These are phyloP conservation scores for Heliangelus exortis DNA, from an alignment of 2,797 vertebrate genomes.

Conservation along the genomic window DNA sequence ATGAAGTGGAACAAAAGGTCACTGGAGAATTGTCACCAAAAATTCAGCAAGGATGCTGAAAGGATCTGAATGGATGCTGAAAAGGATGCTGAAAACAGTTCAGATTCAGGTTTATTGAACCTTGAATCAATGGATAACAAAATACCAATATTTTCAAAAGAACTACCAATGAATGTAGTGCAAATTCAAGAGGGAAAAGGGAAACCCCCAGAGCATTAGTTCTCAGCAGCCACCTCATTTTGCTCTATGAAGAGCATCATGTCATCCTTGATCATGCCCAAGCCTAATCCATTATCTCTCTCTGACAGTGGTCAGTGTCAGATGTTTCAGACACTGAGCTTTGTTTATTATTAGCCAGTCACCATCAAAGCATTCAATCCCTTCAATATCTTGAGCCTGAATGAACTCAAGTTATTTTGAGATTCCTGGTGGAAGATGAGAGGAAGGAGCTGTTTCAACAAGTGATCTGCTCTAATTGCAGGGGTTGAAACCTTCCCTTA, in stretches of 20 bases:
- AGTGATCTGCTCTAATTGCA: slow-evolving; percentile 24
- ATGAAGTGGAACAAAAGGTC: neutral
- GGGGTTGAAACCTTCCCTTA: neutral
- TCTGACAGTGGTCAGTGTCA: neutral
- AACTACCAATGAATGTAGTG: neutral
- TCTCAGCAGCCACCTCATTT: neutral
- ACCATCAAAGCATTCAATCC: neutral
- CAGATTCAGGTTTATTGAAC: neutral
- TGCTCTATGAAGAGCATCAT: neutral
- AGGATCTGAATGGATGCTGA: no score
- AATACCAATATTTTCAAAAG: neutral
- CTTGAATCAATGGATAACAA: neutral
- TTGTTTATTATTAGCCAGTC: neutral
- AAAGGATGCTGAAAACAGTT: neutral
- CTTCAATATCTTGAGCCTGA: slow-evolving; percentile 48
- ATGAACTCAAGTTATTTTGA: neutral
- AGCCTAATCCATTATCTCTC: neutral
- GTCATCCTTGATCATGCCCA: neutral
- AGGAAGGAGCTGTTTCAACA: slow-evolving; percentile 41
- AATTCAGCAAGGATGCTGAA: neutral
- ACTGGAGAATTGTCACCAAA: neutral
- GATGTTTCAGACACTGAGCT: neutral
- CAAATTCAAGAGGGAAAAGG: neutral
- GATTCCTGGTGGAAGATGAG: neutral
- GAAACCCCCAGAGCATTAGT: neutral